Evolutionary conservation across 2,797 vertebrate species (phyloP), one percentile per base, ranked within the genome.

Genomic region (Cuculus canorus): DNA sequence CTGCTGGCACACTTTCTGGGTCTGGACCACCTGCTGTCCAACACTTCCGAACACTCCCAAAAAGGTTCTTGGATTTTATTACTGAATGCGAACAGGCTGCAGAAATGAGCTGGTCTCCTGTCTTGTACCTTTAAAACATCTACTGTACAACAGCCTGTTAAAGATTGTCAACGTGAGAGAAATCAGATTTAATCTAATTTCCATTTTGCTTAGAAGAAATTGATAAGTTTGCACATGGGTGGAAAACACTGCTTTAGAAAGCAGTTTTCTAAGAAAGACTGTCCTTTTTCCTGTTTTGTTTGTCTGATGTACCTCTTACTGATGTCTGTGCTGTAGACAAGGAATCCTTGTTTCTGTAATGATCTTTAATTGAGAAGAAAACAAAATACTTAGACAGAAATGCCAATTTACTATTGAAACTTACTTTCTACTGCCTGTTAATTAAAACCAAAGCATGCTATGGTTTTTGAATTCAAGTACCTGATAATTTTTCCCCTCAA

Each of bases 31-130:
- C 30, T 0, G 0, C 88, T 52, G 23, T 37, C 88, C 32, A 17
- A 4, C 8, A 9, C 71, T 92, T 24, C 5, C 24, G 95, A 84
- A 95, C 93, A 95, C 61, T 82, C 85, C 88, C 73, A 85, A 88
- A 86, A 94, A 73, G 50, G 61, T 91, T 93, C 50, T 79, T 93
- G 90, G 66, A 47, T 94, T 81, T 91, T 53, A 15, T 53, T 86
- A 27, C 72, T 64, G 72, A 45, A 16, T 53, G 64, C 91, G 45
- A 56, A 60, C 22, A 91, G 39, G 57, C 57, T 88, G 60, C 60
- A 86, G 60, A 73, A 92, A 57, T 22, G 13, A 54, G 57, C 43
- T 82, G 39, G 32, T 32, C 47, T 90, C 21, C 41, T 60, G 50
- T 88, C 27, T 54, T 72, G 30, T 28, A 28, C 30, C 69, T 81